Evolutionary conservation across 2,888 invertebrate species (phyloP), one percentile per base, ranked within the genome.

Genomic region (Netelia virgata): DNA sequence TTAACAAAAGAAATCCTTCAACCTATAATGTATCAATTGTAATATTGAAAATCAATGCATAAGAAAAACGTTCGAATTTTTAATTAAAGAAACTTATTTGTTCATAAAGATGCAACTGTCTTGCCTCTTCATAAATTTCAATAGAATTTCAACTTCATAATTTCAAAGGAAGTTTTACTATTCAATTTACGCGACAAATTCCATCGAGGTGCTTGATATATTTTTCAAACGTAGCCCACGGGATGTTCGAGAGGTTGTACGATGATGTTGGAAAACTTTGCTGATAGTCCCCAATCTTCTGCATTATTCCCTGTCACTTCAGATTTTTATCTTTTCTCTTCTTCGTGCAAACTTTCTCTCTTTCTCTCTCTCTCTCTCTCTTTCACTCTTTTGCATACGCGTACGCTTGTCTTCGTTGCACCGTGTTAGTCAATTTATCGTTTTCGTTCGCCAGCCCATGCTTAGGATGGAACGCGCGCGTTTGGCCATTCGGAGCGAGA

Each of bases 341-440:
- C 53, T 28, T 28, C 28, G 28, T 28, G 69, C 50, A 64, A 82
- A 78, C 74, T 78, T 72, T 43, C 11, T 50, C 78, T 41, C 59
- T 41, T 59, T 50, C 53, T 47, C 61, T 63, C 16, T n/a, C 10
- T 73, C 55, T 70, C 50, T 36, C 53, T 41, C 61, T 61, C 28
- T 50, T 20, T 63, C 47, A 57, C 82, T 53, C 69, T 23, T 16
- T 50, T 70, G 50, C 50, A 76, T 61, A 43, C 74, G 14, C 50
- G 57, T 28, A 68, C 59, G 41, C 43, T 41, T 61, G 50, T 59
- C 1, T 28, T n/a, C 18, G 28, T 28, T 18, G 61, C 36, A 20
- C 50, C 57, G 8, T 68, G 81, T n/a, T 66, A 43, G 77, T 78
- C 69, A 82, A 82, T 84, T 82, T 84, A 84, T 84, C 68, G 84